Base-by-base conservation (phyloP, 2,888 invertebrate species). In the Ashinkailepas kermadecensis region DNA sequence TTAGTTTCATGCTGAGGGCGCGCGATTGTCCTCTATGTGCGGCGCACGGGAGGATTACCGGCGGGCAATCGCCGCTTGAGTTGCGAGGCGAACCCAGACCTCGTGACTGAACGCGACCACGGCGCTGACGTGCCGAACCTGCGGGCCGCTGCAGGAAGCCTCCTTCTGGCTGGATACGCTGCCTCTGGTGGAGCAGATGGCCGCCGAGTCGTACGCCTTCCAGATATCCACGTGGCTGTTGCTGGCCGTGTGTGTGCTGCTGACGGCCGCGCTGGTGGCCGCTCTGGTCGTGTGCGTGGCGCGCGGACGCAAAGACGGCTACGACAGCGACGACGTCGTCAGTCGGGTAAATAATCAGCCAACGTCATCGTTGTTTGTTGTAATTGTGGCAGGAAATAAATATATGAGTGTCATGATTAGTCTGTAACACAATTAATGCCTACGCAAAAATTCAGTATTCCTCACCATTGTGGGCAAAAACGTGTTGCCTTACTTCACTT, bases 291-390 rank as follows among this genome's bases (percentile, higher is more conserved):
- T 54, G 21, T 74, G 74, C 74, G 21, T 54, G 10, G 74, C 74
- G 9, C 74, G 74, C 56, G 74, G 74, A 54, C 15, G 56, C 11
- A 74, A 74, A 18, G 74, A 74, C 74, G 74, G 74, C 18, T 74
- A 74, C 56, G 74, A 74, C 56, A 74, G 56, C 21, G 74, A 74
- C 21, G 74, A 74, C 74, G 56, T 74, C 74, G 21, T 74, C 56
- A 74, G 74, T 21, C 23, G 54, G 74, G 74, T 74, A 15, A 74
- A n/a, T 0, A 23, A 9, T 65, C 0, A 0, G 23, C 6, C n/a
- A n/a, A 25, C 67, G 67, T 25, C 25, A 67, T 23, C 25, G 23
- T 25, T 11, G 12, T 21, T 25, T 23, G 11, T 12, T 11, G 25
- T 21, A 6, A 13, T 9, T 12, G 4, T 67, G 23, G 11, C 25